Conservation (phyloP, 2,888 invertebrate genomes). For the Phalera bucephala region DNA sequence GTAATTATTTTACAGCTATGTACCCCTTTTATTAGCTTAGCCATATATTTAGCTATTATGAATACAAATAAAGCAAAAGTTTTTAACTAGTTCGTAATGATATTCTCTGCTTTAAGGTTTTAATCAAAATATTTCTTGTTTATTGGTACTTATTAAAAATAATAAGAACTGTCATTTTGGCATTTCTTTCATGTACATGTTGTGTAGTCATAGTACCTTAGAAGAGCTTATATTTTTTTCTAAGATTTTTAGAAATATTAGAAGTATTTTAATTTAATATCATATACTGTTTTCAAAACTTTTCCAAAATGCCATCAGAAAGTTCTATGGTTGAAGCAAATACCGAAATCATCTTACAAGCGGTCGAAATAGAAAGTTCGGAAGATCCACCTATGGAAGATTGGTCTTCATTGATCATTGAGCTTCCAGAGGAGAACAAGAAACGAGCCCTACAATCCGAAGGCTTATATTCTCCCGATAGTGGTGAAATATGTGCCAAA, state of each 20-base stretch:
- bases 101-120: no score
- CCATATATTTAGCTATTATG: no score
- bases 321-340: neutral
- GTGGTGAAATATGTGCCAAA: constrained; percentile 57
- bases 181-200: neutral
- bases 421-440: constrained; percentile 32
- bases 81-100: no score
- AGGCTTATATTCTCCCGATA: constrained; percentile 53
- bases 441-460: constrained; percentile 38
- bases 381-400: constrained; percentile 58
- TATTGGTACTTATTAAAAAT: no score
- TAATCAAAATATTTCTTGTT: no score
- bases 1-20: no score
- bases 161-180: neutral
- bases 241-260: no score
- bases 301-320: constrained; percentile 1
- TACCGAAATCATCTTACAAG: constrained; percentile 18
- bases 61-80: no score
- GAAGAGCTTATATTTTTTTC: no score
- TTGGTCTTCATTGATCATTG: constrained; percentile 57
- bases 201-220: no score
- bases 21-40: no score
- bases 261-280: neutral
- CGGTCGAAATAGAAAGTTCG: constrained; percentile 41
- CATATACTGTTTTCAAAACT: neutral